A percentile compares a stretch with the other conserved stretches of the same genome.
Evolutionary conservation across 1,140 invertebrate species (phyloP).

Genomic region (Artemia franciscana): DNA sequence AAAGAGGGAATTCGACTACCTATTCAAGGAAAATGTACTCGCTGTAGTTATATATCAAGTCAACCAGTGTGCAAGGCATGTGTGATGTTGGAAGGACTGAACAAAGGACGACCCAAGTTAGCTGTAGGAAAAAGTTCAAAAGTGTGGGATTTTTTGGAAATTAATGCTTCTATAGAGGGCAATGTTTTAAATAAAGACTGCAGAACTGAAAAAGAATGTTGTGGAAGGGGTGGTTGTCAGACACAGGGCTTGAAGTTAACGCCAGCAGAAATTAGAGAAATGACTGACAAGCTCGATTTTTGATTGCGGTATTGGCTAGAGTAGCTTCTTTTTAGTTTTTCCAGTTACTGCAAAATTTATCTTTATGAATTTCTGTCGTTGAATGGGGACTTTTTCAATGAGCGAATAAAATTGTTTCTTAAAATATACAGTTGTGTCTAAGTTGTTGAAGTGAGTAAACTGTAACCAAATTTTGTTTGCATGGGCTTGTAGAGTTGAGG

Average conservation of each 20-base stretch:
- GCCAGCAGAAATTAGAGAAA: background rate
- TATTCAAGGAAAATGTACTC: constrained; percentile 45
- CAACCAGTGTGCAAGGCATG: constrained; percentile 93
- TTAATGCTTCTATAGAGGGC: constrained; percentile 13
- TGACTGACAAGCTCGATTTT: background rate
- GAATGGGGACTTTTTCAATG: too few relatives aligned
- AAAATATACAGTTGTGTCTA: too few relatives aligned
- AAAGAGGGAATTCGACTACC: constrained; percentile 61
- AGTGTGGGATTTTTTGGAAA: constrained; percentile 33
- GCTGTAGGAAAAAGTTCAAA: constrained; percentile 65
- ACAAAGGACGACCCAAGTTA: constrained; percentile 65
- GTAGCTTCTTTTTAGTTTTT: too few relatives aligned
- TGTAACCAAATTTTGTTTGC: too few relatives aligned
- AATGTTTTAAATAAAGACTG: background rate
- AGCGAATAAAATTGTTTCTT: too few relatives aligned
- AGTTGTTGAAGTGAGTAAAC: too few relatives aligned
- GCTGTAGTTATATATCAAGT: constrained; percentile 87
- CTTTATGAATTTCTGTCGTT: too few relatives aligned
- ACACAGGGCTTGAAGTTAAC: background rate
- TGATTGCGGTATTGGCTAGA: too few relatives aligned
- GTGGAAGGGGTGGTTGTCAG: background rate
- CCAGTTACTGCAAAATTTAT: too few relatives aligned
- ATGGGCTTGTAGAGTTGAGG: too few relatives aligned
- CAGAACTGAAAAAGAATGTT: background rate
- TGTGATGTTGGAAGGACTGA: constrained; percentile 78